phyloP scores from a whole-genome alignment of 2,888 invertebrate species.

The Lycaena phlaeas region DNA sequence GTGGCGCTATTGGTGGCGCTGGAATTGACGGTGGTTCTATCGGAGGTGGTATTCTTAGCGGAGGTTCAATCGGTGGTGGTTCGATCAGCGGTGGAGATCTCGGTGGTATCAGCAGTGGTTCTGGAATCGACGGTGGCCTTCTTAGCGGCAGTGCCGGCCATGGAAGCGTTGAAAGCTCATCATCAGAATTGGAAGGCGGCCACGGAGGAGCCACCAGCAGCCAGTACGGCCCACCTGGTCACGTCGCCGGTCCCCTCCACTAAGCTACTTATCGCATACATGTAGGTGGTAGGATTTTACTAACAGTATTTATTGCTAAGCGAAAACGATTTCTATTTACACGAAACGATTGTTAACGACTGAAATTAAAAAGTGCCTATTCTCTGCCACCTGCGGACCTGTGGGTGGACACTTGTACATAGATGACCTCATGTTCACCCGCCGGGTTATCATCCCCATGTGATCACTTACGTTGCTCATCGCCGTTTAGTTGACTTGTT shows the following conservation, averaged over 20 bases:
- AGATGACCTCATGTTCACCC: slow-evolving; percentile 44
- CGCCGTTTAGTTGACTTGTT: slow-evolving; percentile 58
- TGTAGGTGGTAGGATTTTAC: slow-evolving; percentile 40
- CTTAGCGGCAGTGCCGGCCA: slow-evolving; percentile 34
- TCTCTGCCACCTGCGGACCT: slow-evolving; percentile 30
- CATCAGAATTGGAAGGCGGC: slow-evolving; percentile 37
- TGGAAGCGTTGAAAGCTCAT: slow-evolving; percentile 40
- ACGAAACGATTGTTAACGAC: not conserved
- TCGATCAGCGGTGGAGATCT: slow-evolving; percentile 31
- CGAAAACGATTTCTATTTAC: slow-evolving; percentile 21
- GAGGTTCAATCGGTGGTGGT: slow-evolving; percentile 34
- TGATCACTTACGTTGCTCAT: slow-evolving; percentile 38
- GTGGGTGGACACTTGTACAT: slow-evolving; percentile 46
- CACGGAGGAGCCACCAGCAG: slow-evolving; percentile 55
- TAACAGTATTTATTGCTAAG: slow-evolving; percentile 43
- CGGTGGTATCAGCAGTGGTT: slow-evolving; percentile 33
- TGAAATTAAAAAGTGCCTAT: slow-evolving; percentile 10
- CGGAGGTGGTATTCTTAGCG: slow-evolving; percentile 37
- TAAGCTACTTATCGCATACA: slow-evolving; percentile 33
- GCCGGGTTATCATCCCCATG: slow-evolving; percentile 31
- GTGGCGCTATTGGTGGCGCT: slow-evolving; percentile 44
- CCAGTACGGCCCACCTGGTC: slow-evolving; percentile 68
- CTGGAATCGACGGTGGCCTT: slow-evolving; percentile 29
- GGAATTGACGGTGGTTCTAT: slow-evolving; percentile 32
- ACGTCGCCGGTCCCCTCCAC: slow-evolving; percentile 63